Conservation (phyloP, 2,797 vertebrate genomes). For the Momotus momota region DNA sequence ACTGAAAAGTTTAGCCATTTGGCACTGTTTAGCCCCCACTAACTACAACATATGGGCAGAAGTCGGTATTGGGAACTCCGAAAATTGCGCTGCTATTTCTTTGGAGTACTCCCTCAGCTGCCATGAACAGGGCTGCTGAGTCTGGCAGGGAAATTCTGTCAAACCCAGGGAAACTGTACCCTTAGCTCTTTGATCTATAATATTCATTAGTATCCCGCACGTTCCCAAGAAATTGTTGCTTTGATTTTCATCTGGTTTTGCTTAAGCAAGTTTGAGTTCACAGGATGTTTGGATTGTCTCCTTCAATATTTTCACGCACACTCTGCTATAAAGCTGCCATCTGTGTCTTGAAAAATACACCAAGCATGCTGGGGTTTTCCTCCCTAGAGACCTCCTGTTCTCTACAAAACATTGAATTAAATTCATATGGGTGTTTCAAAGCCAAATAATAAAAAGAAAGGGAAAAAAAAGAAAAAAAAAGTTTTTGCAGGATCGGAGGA, state of each 20-base stretch:
- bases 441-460: not conserved
- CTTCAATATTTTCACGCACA: conserved; percentile 28
- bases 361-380: not conserved
- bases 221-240: not conserved
- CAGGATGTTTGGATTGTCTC: conserved; percentile 42
- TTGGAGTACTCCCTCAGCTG: not conserved
- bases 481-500: not conserved
- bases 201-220: not conserved
- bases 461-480: not conserved
- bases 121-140: not conserved
- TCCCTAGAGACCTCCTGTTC: conserved; percentile 7
- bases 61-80: not conserved
- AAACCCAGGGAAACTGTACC: not conserved
- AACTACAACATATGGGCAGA: not conserved
- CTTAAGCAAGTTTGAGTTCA: conserved; percentile 22
- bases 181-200: conserved; percentile 1
- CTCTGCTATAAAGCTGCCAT: conserved; percentile 38
- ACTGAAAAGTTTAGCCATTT: not conserved
- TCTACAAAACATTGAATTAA: conserved; percentile 30
- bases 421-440: conserved; percentile 14
- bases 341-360: conserved; percentile 32
- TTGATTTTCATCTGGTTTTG: conserved; percentile 48
- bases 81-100: conserved; percentile 11
- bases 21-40: not conserved
- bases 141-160: not conserved